These are phyloP conservation scores for Drosophila asahinai DNA, from an alignment of 1,140 invertebrate genomes.

Conservation along the genomic window DNA sequence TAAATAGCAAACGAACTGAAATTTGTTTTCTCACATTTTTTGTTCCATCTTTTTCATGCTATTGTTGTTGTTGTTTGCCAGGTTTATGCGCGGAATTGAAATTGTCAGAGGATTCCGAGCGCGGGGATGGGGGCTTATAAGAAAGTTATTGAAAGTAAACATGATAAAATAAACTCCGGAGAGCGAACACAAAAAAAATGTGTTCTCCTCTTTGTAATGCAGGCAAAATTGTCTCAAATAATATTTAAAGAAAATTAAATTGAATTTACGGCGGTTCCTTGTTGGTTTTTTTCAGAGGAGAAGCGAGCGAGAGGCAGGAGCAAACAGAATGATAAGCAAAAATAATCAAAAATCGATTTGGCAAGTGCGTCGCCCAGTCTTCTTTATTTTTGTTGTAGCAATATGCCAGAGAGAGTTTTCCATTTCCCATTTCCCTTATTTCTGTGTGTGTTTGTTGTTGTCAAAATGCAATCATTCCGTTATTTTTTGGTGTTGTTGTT, in stretches of 20 bases:
- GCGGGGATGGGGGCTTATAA: slow-evolving; percentile 12
- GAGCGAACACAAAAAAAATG: slow-evolving; percentile 44
- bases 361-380: slow-evolving; percentile 59
- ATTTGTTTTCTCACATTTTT: slow-evolving; percentile 34
- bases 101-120: slow-evolving; percentile 5
- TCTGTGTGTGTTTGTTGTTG: slow-evolving; percentile 60
- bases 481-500: slow-evolving; percentile 51
- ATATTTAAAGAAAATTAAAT: slow-evolving; percentile 84
- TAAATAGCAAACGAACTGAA: slow-evolving; percentile 68
- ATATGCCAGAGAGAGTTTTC: slow-evolving; percentile 62
- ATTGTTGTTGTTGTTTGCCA: slow-evolving; percentile 41
- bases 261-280: slow-evolving; percentile 72
- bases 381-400: slow-evolving; percentile 56
- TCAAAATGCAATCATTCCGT: slow-evolving; percentile 79
- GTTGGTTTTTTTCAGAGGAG: slow-evolving; percentile 15
- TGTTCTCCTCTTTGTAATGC: slow-evolving; percentile 66
- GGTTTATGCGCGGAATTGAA: slow-evolving; percentile 64
- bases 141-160: slow-evolving; percentile 82
- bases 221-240: slow-evolving; percentile 79
- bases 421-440: slow-evolving; percentile 33
- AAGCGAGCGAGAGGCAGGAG: slow-evolving; percentile 6
- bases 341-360: slow-evolving; percentile 83
- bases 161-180: slow-evolving; percentile 66
- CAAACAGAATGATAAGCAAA: slow-evolving; percentile 72
- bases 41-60: background rate